Base-by-base conservation (phyloP, 2,113 vertebrate species). In the Colossoma macropomum region DNA sequence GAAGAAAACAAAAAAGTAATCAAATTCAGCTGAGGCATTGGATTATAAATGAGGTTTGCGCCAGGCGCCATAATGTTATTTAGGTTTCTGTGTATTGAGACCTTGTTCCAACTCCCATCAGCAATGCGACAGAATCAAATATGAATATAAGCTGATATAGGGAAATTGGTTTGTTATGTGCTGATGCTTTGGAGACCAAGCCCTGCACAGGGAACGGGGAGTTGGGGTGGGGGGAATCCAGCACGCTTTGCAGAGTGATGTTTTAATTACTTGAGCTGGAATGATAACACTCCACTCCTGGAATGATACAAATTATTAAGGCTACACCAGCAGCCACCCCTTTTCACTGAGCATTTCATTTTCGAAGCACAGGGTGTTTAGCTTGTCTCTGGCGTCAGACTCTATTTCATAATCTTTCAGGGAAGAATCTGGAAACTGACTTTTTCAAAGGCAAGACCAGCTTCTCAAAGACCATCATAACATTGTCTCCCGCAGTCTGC, bases 41-140 rank as follows among this genome's bases (percentile, higher is more conserved):
- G 96, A 95, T 96, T 98, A 97, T 98, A 98, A 99, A 98, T 99
- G 95, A 98, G 96, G 96, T 98, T 95, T 97, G 96, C 93, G 96
- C 95, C 95, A 94, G 95, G 95, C 94, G 75, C 96, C 95, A 94
- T 96, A 96, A 96, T 95, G 94, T 98, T 98, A 97, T 97, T 98
- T 97, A 97, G 96, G 96, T 96, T 97, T 95, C 93, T 94, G 96
- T 96, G 96, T 97, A 95, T 93, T 93, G 93, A 96, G 96, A 95
- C 95, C 94, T 95, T 96, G 96, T 96, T 96, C 94, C 94, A 96
- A 95, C 93, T 98, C 97, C 97, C 97, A 95, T 96, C 97, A 98
- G 97, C 95, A 94, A 93, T 90, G 95, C 93, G 91, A 95, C 94
- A 95, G 96, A 97, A 98, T 97, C 96, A 97, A 95, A 97, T 94